Conservation (phyloP, 1,140 invertebrate species). For the Nasonia giraulti region DNA sequence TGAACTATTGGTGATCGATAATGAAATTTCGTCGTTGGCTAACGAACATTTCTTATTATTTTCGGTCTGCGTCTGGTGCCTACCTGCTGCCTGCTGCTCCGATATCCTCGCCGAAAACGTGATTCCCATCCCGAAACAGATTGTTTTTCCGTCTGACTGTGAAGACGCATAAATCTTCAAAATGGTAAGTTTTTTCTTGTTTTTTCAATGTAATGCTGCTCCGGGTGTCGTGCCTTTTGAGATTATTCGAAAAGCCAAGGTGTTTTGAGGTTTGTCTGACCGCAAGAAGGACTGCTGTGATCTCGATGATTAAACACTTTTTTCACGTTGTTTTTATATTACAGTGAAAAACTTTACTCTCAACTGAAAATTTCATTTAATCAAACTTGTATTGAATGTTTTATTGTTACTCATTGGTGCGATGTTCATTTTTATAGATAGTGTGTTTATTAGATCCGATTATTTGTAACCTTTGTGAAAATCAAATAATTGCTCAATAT, state of each 20-base stretch:
- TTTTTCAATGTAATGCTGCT: not conserved
- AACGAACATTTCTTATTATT: not conserved
- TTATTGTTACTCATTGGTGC: not conserved
- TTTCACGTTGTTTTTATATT: not conserved
- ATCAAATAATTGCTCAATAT: not conserved
- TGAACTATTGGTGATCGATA: not conserved
- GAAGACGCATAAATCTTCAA: not conserved
- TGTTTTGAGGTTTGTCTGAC: not conserved
- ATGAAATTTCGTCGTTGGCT: not conserved
- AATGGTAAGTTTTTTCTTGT: constrained; percentile 19
- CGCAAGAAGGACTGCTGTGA: not conserved
- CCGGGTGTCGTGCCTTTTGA: not conserved
- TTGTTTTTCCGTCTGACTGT: constrained; percentile 20
- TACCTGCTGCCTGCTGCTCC: not conserved
- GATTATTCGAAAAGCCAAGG: not conserved
- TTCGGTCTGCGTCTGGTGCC: not conserved
- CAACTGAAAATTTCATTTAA: not conserved
- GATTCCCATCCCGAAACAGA: not conserved
- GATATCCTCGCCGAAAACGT: not conserved
- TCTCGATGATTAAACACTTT: constrained; percentile 5
- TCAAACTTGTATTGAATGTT: not conserved
- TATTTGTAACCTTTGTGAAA: not conserved
- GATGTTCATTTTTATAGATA: not conserved
- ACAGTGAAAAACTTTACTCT: not conserved
- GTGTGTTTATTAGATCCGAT: not conserved